Percentiles rank a stretch among this genome's conserved stretches.
phyloP scores from a whole-genome alignment of 1,140 invertebrate genomes.

The Proctacanthus coquilletti region DNA sequence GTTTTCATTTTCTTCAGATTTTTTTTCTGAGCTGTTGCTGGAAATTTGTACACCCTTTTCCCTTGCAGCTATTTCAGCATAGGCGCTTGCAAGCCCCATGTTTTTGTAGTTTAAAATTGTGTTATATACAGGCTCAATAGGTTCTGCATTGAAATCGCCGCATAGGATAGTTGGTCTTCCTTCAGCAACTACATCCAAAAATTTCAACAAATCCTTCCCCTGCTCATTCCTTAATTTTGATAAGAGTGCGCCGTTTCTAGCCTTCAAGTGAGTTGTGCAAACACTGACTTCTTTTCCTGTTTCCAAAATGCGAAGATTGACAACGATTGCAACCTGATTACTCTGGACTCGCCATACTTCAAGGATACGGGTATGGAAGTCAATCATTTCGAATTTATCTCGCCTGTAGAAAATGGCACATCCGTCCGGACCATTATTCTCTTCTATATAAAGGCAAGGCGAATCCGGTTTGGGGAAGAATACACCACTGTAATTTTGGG shows the following conservation, averaged over 20 bases:
- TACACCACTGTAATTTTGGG: slow-evolving; percentile 50
- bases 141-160: slow-evolving; percentile 70
- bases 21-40: background rate
- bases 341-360: slow-evolving; percentile 53
- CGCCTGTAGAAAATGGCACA: slow-evolving; percentile 60
- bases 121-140: slow-evolving; percentile 51
- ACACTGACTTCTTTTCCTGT: slow-evolving; percentile 47
- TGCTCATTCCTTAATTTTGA: slow-evolving; percentile 56
- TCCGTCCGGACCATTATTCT: slow-evolving; percentile 65
- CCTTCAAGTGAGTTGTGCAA: slow-evolving; percentile 63
- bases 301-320: slow-evolving; percentile 35
- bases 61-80: slow-evolving; percentile 26
- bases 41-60: too few species aligned
- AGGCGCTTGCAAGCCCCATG: slow-evolving; percentile 34
- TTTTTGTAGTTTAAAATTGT: slow-evolving; percentile 35
- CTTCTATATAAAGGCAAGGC: slow-evolving; percentile 54
- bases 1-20: slow-evolving; percentile 3
- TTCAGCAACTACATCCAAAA: slow-evolving; percentile 36
- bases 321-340: slow-evolving; percentile 56
- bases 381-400: slow-evolving; percentile 43
- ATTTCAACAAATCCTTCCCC: slow-evolving; percentile 52
- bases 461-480: slow-evolving; percentile 69
- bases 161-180: slow-evolving; percentile 46
- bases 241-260: slow-evolving; percentile 50
- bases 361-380: slow-evolving; percentile 42